Base-by-base conservation (phyloP, 1,140 invertebrate genomes). In the Diabrotica undecimpunctata region DNA sequence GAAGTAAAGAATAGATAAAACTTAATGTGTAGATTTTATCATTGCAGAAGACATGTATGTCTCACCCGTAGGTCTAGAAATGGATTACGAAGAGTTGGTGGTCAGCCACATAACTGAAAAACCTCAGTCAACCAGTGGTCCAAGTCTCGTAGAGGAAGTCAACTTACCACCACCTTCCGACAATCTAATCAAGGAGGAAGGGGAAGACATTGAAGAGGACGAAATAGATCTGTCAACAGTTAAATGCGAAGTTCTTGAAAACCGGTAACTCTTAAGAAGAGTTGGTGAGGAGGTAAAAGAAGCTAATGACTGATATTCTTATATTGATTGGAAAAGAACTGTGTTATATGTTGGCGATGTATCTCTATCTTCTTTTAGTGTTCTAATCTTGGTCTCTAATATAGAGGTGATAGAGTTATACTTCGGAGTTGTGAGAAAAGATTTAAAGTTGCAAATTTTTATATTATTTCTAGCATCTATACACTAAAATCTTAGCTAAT, bases 211-310 rank as follows among this genome's bases (percentile, higher is more conserved):
- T 14, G 50, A 52, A 13, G 59, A 61, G 25, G 59, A 61, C 6
- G 13, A 8, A 35, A 10, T 61, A 50, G 41, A 61, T 61, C 11
- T 51, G 46, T 25, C 55, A 37, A 37, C 37, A 12, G 35, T 61
- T 25, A 61, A 61, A 36, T 41, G 12, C n/a, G 59, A 61, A 39
- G 10, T 61, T 7, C 6, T 61, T 6, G 59, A 61, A 25, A 39
- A 61, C n/a, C 59, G 59, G 46, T 61, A 61, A 61, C 46, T 61
- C 38, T 41, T 41, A 38, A 55, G 25, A 4, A 25, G 25, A 25
- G 25, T 25, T 25, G 1, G 54, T 25, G 12, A 12, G 11, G 54
- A 14, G n/a, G n/a, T 12, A 50, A 50, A 10, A 10, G n/a, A 10
- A 50, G 46, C 9, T 6, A 25, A 12, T 25, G 54, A 56, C 54